Evolutionary conservation across 2,797 vertebrate genomes (phyloP).

Genomic region (Coregonus sp.): DNA sequence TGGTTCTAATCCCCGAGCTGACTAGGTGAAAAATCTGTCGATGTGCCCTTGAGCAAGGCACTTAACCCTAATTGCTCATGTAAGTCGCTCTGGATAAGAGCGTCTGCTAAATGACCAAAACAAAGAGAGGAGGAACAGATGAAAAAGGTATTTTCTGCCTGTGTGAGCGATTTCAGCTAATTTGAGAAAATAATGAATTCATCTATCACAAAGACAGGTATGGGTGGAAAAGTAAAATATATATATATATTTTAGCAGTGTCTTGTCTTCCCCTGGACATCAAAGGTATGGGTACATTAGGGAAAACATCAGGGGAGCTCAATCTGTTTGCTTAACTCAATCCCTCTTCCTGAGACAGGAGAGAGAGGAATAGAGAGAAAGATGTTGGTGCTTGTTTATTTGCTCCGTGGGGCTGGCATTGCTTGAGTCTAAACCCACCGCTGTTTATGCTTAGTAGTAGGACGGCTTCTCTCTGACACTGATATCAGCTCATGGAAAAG

Average conservation of each 20-base stretch:
- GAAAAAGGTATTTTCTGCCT: neutral
- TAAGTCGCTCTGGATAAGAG: no score
- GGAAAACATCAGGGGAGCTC: conserved; percentile 42
- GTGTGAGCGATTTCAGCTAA: conserved; percentile 17
- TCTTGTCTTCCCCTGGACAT: conserved; percentile 32
- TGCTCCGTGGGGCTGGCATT: neutral
- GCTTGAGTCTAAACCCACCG: neutral
- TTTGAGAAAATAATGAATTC: conserved; percentile 1
- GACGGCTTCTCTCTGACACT: neutral
- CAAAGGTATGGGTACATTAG: conserved; percentile 42
- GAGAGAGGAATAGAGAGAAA: neutral
- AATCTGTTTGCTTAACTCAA: conserved; percentile 46
- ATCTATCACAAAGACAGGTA: neutral
- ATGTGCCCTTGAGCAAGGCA: no score
- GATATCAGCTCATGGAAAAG: neutral
- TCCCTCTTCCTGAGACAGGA: conserved; percentile 26
- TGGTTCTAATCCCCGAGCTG: no score
- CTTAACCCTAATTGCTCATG: no score
- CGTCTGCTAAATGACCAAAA: no score
- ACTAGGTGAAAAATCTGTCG: no score
- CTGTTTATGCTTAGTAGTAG: conserved; percentile 1
- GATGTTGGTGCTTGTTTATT: neutral
- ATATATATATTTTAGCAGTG: conserved; percentile 12
- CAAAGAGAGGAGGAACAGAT: neutral
- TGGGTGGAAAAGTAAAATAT: neutral